Conservation (phyloP, 2,113 vertebrate genomes). For the Plectropomus leopardus region DNA sequence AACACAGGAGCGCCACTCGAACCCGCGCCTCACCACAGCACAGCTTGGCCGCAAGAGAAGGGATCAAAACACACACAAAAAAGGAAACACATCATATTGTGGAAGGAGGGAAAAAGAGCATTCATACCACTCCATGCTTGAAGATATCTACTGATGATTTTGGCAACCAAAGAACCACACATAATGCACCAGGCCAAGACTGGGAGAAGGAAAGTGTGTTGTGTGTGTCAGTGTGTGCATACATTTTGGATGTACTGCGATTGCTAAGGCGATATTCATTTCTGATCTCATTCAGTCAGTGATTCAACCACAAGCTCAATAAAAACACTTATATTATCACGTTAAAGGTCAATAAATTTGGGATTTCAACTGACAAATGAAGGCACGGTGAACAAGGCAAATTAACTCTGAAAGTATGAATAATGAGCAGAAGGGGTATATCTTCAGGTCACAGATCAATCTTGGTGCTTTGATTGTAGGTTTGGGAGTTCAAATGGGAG, state of each 20-base stretch:
- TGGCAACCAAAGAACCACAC: slow-evolving; percentile 82
- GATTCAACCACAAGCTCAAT: slow-evolving; percentile 65
- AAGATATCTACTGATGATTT: slow-evolving; percentile 86
- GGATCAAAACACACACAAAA: slow-evolving; percentile 91
- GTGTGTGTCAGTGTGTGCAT: slow-evolving; percentile 45
- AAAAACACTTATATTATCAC: slow-evolving; percentile 72
- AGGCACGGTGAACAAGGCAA: slow-evolving; percentile 42
- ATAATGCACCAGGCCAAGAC: slow-evolving; percentile 75
- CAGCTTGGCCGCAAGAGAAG: slow-evolving; percentile 82
- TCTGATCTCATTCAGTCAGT: slow-evolving; percentile 70
- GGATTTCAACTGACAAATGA: slow-evolving; percentile 51
- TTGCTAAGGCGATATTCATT: slow-evolving; percentile 60
- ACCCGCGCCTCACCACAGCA: slow-evolving; percentile 84
- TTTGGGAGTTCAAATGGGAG: slow-evolving; percentile 66
- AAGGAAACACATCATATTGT: slow-evolving; percentile 88
- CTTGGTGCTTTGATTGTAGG: slow-evolving; percentile 53
- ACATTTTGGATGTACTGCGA: slow-evolving; percentile 62
- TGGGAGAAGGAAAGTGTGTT: slow-evolving; percentile 72
- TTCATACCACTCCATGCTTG: slow-evolving; percentile 82
- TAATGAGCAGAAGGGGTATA: slow-evolving; percentile 37
- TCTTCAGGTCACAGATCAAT: slow-evolving; percentile 58
- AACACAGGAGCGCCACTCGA: slow-evolving; percentile 89
- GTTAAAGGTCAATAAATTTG: slow-evolving; percentile 76
- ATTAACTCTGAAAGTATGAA: slow-evolving; percentile 63
- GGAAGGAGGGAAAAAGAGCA: slow-evolving; percentile 79